These are phyloP conservation scores for Trichonephila inaurata DNA, from an alignment of 1,140 invertebrate species.

Conservation along the genomic window DNA sequence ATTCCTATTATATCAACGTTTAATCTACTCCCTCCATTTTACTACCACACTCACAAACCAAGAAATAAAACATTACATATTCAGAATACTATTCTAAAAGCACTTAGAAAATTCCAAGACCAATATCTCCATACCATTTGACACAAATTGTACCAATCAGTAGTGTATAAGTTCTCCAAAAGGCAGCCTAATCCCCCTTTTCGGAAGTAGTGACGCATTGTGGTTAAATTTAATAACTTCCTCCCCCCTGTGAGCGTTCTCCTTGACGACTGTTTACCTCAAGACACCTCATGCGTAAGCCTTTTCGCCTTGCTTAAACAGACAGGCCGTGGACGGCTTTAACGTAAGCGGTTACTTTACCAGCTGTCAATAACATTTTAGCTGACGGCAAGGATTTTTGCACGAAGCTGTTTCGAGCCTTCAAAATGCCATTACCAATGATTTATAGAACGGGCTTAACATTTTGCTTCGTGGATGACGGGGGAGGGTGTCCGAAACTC, in stretches of 20 bases:
- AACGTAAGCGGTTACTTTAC: constrained; percentile 25
- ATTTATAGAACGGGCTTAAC: constrained; percentile 70
- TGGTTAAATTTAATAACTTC: constrained; percentile 16
- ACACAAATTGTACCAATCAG: background rate
- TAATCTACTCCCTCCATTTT: too few species aligned
- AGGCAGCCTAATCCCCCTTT: background rate
- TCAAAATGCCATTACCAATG: constrained; percentile 68
- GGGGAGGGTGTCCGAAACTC: background rate
- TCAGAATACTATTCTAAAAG: too few species aligned
- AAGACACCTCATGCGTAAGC: constrained; percentile 18
- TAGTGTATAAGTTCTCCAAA: background rate
- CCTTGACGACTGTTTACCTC: background rate
- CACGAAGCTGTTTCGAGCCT: constrained; percentile 45
- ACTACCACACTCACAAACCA: too few species aligned
- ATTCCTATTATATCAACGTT: too few species aligned
- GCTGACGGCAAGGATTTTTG: constrained; percentile 62
- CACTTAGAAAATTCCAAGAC: background rate
- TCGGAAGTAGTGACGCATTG: background rate
- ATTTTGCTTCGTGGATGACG: constrained; percentile 17
- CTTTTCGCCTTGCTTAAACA: background rate
- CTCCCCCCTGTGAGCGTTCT: background rate
- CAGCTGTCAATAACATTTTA: constrained; percentile 68
- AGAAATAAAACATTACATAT: too few species aligned
- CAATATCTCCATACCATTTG: background rate
- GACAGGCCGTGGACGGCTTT: constrained; percentile 1